A percentile compares a stretch with the other conserved stretches of the same genome.
Conservation (phyloP, 1,140 invertebrate genomes). For the Lasaia peninsularis region DNA sequence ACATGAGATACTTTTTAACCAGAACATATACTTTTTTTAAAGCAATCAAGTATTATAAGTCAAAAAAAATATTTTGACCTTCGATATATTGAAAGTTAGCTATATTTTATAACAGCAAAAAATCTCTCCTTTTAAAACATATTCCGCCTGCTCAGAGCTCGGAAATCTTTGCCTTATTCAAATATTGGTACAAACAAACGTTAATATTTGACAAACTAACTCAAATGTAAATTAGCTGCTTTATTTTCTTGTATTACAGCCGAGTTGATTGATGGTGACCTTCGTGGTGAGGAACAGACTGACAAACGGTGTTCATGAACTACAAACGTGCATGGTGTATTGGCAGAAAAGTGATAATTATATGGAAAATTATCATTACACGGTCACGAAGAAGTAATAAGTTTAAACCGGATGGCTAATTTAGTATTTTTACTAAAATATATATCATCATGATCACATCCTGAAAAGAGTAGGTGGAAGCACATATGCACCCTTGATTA, state of each 20-base stretch:
- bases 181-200: background rate
- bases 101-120: too few species aligned
- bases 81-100: too few species aligned
- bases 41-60: too few species aligned
- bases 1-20: too few species aligned
- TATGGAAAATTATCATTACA: background rate
- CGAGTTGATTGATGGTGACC: background rate
- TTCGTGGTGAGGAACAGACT: background rate
- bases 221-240: background rate
- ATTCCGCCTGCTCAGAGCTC: background rate
- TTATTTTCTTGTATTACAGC: conserved; percentile 6
- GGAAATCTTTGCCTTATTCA: background rate
- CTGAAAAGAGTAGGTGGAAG: too few species aligned
- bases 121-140: too few species aligned
- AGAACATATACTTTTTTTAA: too few species aligned
- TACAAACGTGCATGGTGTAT: background rate
- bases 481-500: too few species aligned
- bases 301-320: background rate
- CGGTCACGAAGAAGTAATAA: background rate
- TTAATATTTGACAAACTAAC: background rate
- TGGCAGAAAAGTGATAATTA: background rate
- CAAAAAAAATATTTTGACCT: too few species aligned
- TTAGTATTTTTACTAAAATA: too few species aligned
- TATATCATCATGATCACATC: too few species aligned
- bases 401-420: too few species aligned